Evolutionary conservation across 2,113 vertebrate genomes (phyloP), one percentile per base, ranked within the genome.

Genomic region (Pachyramphus minor): DNA sequence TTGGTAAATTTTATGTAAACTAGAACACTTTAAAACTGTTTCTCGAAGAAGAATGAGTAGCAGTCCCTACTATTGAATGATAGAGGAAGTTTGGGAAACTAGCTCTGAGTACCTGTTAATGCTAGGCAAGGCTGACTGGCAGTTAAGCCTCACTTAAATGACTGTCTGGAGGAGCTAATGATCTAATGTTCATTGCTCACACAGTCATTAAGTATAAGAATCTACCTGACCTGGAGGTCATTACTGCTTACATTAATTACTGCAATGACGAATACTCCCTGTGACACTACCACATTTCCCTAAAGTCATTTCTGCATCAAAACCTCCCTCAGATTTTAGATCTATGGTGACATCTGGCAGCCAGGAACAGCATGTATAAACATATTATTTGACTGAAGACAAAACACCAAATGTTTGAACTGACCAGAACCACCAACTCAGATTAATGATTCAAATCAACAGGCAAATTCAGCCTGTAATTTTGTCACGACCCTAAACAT

Each of bases 181-280:
- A 14, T 88, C 81, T 93, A 59, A 53, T 41, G 49, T 64, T 89
- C 13, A 3, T 52, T 80, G 83, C 52, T 90, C 73, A 83, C 79
- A 23, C 8, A 80, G 73, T 83, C 78, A 85, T 91, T 94, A 93
- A 87, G 44, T 33, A 24, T 59, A 84, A 92, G 68, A 93, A 91
- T 77, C 89, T 50, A 82, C 58, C 56, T 87, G 84, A 93, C 89
- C 81, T 77, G 80, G 45, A 86, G 84, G 67, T 97, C 92, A 74
- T 89, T 94, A 72, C 69, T 92, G 64, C 69, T 93, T 88, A 62
- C 4, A 1, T 86, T 93, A 92, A 96, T 92, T 91, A 72, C 39
- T 92, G 24, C 72, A 84, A 20, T 87, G 89, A 91, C 0, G 0
- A 91, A 87, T 55, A 69, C n/a, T 86, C 35, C 37, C 20, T 39